Percentiles rank a stretch among this genome's conserved stretches.
phyloP scores from a whole-genome alignment of 2,797 vertebrate species.

The Mormyrus hasselquistii region DNA sequence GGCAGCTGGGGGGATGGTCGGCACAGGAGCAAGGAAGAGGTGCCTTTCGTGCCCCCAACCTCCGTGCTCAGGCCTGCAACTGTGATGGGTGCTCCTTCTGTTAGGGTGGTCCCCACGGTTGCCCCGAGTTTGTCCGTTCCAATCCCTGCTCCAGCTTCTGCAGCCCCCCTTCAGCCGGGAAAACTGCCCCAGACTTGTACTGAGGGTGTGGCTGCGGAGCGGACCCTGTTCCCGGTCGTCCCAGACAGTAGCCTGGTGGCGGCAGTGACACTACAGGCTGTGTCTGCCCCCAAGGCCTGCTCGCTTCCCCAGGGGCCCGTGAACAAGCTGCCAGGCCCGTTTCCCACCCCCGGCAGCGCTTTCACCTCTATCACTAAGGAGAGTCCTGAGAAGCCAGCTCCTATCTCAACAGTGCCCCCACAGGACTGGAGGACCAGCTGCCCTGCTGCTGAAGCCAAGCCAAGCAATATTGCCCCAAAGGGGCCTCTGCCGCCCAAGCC shows the following conservation, averaged over 20 bases:
- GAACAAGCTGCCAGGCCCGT: constrained; percentile 39
- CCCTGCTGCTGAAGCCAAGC: background rate
- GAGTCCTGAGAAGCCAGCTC: constrained; percentile 45
- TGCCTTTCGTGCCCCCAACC: constrained; percentile 47
- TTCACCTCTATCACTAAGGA: constrained; percentile 64
- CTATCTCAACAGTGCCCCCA: constrained; percentile 27
- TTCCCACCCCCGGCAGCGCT: constrained; percentile 63
- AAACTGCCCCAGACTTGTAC: constrained; percentile 37
- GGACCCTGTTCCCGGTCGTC: constrained; percentile 17
- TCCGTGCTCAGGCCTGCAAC: constrained; percentile 56
- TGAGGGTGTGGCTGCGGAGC: constrained; percentile 30
- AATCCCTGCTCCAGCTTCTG: constrained; percentile 41
- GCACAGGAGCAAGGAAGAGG: constrained; percentile 34
- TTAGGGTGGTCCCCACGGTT: constrained; percentile 47
- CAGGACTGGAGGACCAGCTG: constrained; percentile 28
- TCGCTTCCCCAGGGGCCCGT: constrained; percentile 36
- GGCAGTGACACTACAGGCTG: constrained; percentile 24
- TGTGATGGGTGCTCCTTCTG: constrained; percentile 39
- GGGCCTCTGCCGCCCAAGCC: constrained; percentile 26
- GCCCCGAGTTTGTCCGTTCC: constrained; percentile 46
- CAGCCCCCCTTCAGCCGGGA: constrained; percentile 34
- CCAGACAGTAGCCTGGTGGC: constrained; percentile 19
- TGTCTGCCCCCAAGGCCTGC: constrained; percentile 29
- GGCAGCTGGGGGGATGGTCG: constrained; percentile 28
- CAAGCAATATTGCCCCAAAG: constrained; percentile 26